A percentile compares a stretch with the other conserved stretches of the same genome.
Conservation (phyloP, 2,797 vertebrate genomes). For the Ctenochaetus hawaiiensis region DNA sequence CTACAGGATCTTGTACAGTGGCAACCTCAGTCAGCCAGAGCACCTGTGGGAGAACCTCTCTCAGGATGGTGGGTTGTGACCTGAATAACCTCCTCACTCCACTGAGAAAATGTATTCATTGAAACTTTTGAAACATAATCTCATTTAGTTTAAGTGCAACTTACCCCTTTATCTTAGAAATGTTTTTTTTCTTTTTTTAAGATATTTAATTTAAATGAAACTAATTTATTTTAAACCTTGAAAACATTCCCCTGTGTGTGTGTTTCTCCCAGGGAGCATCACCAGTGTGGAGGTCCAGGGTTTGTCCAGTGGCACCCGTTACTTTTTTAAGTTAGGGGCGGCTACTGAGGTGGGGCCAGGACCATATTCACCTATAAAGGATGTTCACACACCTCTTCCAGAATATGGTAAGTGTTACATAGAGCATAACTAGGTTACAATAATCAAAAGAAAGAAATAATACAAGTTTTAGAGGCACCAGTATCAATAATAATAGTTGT, state of each 20-base stretch:
- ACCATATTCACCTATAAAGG: constrained; percentile 91
- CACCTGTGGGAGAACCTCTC: constrained; percentile 92
- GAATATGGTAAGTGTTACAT: constrained; percentile 78
- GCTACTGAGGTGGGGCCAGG: constrained; percentile 93
- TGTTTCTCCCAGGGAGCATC: constrained; percentile 86
- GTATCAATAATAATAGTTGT: no score
- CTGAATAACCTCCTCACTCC: constrained; percentile 3
- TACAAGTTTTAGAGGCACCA: no score
- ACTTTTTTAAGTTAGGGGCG: constrained; percentile 96
- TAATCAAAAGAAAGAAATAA: neutral
- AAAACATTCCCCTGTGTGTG: neutral
- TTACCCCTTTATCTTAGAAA: neutral
- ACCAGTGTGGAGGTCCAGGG: constrained; percentile 91
- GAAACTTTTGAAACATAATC: neutral
- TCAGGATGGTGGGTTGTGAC: constrained; percentile 87
- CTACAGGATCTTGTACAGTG: constrained; percentile 92
- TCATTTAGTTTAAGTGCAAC: neutral
- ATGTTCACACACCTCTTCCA: constrained; percentile 89
- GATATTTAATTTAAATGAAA: neutral
- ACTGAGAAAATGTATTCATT: neutral
- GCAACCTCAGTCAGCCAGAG: constrained; percentile 90
- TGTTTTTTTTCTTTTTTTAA: constrained; percentile 11
- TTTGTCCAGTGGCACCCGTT: constrained; percentile 90
- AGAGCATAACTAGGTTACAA: neutral
- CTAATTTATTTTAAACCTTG: neutral